Evolutionary conservation across 2,797 vertebrate genomes (phyloP).

Genomic region (Aplochiton taeniatus): DNA sequence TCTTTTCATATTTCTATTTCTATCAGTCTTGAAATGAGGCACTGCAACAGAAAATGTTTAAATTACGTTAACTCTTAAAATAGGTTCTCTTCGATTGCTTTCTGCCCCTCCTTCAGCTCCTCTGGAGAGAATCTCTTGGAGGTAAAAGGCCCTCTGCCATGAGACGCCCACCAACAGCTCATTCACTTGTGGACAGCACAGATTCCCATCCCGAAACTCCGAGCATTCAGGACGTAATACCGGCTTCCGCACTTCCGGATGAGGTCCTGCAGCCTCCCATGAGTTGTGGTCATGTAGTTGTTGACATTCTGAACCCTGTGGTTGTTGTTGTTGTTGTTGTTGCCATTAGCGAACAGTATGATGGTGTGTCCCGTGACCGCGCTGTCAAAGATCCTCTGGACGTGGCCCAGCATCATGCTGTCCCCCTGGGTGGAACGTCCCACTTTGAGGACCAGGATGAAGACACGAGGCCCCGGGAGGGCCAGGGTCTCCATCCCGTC

Average conservation of each 20-base stretch:
- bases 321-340: constrained; percentile 14
- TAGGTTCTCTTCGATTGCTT: constrained; percentile 7
- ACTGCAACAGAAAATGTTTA: background rate
- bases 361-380: constrained; percentile 38
- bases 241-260: constrained; percentile 46
- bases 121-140: constrained; percentile 44
- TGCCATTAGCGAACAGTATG: constrained; percentile 44
- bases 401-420: constrained; percentile 38
- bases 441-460: constrained; percentile 1
- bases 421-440: constrained; percentile 59
- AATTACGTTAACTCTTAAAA: too few species aligned
- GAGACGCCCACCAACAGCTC: constrained; percentile 48
- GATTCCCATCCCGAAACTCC: constrained; percentile 29
- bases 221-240: constrained; percentile 47
- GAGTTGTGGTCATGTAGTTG: constrained; percentile 39
- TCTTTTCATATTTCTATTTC: too few species aligned
- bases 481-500: constrained; percentile 44
- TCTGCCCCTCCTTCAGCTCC: constrained; percentile 46
- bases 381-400: constrained; percentile 55
- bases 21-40: background rate
- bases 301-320: constrained; percentile 36
- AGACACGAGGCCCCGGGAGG: background rate
- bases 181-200: constrained; percentile 53
- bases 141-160: constrained; percentile 25
- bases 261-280: constrained; percentile 41